A percentile compares a stretch with the other conserved stretches of the same genome.
phyloP scores from a whole-genome alignment of 2,888 invertebrate species.

The Volucella inanis region DNA sequence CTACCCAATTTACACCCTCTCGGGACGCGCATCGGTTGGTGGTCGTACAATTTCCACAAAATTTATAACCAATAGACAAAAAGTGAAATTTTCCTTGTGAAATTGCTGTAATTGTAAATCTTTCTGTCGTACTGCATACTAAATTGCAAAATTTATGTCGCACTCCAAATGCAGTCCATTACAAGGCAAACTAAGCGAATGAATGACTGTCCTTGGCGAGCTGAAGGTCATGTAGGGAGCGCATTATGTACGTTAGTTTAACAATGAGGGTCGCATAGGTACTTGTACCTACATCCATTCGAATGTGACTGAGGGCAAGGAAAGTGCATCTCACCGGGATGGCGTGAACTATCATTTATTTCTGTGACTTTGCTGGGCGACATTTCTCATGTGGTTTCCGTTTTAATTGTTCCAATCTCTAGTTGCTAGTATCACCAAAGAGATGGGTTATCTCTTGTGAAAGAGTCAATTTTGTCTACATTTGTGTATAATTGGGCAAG shows the following conservation, averaged over 20 bases:
- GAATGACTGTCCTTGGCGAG: conserved; percentile 1
- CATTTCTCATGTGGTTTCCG: too few relatives aligned
- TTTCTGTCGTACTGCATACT: conserved; percentile 31
- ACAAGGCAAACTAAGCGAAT: conserved; percentile 18
- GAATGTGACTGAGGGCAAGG: too few relatives aligned
- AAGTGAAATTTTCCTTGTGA: conserved; percentile 37
- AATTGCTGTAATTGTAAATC: conserved; percentile 53
- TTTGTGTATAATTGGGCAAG: too few relatives aligned
- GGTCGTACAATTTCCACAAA: conserved; percentile 26
- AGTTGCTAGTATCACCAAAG: too few relatives aligned
- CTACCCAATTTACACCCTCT: conserved; percentile 2
- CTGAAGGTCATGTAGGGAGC: conserved; percentile 2
- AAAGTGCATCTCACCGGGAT: too few relatives aligned
- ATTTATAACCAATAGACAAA: conserved; percentile 51
- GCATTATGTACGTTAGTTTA: background rate
- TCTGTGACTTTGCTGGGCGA: too few relatives aligned
- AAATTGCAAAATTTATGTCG: conserved; percentile 52
- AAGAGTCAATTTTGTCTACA: too few relatives aligned
- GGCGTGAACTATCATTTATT: too few relatives aligned
- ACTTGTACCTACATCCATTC: too few relatives aligned
- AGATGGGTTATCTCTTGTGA: too few relatives aligned
- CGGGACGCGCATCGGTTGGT: background rate
- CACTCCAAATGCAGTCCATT: conserved; percentile 37
- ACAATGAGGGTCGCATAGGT: background rate
- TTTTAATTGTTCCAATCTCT: too few relatives aligned